phyloP scores from a whole-genome alignment of 2,113 vertebrate genomes.

The Dromiciops gliroides region DNA sequence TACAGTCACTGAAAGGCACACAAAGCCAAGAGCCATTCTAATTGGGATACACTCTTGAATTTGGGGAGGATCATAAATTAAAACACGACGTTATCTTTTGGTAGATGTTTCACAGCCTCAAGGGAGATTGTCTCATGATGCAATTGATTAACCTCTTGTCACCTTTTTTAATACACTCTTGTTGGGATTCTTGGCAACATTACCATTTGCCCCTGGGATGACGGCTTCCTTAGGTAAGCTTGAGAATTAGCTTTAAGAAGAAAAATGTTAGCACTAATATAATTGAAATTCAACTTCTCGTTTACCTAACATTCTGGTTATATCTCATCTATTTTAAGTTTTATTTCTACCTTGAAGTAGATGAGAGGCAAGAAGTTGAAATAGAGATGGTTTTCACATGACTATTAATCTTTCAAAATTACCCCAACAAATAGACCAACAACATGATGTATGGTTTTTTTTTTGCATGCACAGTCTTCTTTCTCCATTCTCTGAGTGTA shows the following conservation, averaged over 20 bases:
- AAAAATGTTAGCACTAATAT: constrained; percentile 60
- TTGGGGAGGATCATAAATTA: constrained; percentile 41
- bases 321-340: constrained; percentile 40
- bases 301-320: neutral
- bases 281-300: constrained; percentile 50
- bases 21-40: constrained; percentile 45
- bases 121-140: constrained; percentile 39
- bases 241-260: constrained; percentile 48
- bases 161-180: neutral
- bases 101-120: constrained; percentile 19
- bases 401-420: neutral
- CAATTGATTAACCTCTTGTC: constrained; percentile 47
- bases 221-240: neutral
- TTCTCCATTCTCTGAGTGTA: neutral
- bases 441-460: neutral
- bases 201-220: constrained; percentile 46
- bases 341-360: constrained; percentile 26
- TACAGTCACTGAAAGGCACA: constrained; percentile 5
- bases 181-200: constrained; percentile 53
- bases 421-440: neutral
- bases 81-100: constrained; percentile 29
- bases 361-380: neutral
- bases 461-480: neutral
- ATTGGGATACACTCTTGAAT: constrained; percentile 20
- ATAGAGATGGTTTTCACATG: neutral